Evolutionary conservation across 2,888 invertebrate genomes (phyloP).

Genomic region (Eupeodes luniger): DNA sequence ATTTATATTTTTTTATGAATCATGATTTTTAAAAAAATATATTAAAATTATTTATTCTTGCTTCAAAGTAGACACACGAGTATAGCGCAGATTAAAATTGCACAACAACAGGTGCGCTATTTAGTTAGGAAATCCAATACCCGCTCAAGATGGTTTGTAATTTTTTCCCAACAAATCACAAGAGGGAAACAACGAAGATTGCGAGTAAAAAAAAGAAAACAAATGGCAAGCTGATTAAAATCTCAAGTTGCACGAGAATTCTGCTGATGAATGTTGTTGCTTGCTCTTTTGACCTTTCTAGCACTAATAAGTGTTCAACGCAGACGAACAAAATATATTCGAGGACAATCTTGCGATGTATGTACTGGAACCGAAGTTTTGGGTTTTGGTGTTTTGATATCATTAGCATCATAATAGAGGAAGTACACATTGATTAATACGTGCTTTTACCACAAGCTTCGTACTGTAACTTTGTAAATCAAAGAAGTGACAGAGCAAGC

Average conservation of each 20-base stretch:
- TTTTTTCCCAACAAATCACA: constrained; percentile 1
- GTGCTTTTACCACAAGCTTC: no score
- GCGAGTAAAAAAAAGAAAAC: not conserved
- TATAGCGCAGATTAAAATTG: constrained; percentile 32
- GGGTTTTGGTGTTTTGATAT: not conserved
- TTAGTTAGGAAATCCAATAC: constrained; percentile 27
- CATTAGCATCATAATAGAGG: no score
- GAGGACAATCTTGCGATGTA: not conserved
- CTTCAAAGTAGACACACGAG: constrained; percentile 41
- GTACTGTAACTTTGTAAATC: no score
- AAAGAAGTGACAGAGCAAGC: no score
- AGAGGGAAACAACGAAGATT: not conserved
- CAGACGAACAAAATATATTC: not conserved
- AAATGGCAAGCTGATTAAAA: constrained; percentile 32
- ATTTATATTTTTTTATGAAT: constrained; percentile 14
- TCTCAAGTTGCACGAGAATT: constrained; percentile 29
- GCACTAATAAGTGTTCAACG: constrained; percentile 3
- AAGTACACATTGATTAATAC: no score
- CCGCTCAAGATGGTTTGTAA: constrained; percentile 5
- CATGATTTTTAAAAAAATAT: constrained; percentile 11
- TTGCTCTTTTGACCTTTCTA: constrained; percentile 18
- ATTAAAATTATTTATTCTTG: constrained; percentile 27
- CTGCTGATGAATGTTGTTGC: constrained; percentile 33
- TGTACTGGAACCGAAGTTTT: not conserved
- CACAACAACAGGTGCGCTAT: constrained; percentile 39